Evolutionary conservation across 2,113 vertebrate species (phyloP).

Genomic region (Pleuronectes platessa): DNA sequence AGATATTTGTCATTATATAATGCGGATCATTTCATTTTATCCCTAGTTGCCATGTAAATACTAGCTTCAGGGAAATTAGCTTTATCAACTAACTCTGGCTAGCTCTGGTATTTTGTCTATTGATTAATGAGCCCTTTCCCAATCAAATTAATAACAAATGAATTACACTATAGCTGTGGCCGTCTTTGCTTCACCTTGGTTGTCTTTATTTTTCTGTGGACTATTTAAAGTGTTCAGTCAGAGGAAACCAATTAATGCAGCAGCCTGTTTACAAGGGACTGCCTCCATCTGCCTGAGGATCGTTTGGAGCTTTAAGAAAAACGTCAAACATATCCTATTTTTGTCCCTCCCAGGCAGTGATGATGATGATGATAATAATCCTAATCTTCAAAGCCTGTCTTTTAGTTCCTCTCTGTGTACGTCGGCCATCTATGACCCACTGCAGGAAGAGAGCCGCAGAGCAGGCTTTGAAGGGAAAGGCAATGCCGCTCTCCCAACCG

Average conservation of each 20-base stretch:
- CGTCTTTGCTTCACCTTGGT: background rate
- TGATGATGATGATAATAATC: conserved; percentile 25
- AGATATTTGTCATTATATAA: background rate
- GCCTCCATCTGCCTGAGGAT: conserved; percentile 39
- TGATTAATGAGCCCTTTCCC: background rate
- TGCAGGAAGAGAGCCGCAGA: conserved; percentile 23
- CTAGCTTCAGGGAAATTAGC: background rate
- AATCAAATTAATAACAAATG: background rate
- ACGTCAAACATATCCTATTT: conserved; percentile 6
- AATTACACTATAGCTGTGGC: background rate
- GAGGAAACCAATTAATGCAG: conserved; percentile 24
- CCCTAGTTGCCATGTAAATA: background rate
- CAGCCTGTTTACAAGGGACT: conserved; percentile 35
- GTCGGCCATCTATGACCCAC: conserved; percentile 22
- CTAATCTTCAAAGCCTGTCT: conserved; percentile 48
- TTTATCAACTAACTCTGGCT: background rate
- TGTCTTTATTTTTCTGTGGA: conserved; percentile 5
- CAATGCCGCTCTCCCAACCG: conserved; percentile 11
- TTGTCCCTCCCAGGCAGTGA: conserved; percentile 34
- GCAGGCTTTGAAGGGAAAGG: conserved; percentile 14
- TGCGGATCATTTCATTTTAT: background rate
- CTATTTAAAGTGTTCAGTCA: conserved; percentile 30
- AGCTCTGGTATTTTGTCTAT: background rate
- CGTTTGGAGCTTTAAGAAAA: conserved; percentile 23
- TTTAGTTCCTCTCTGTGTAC: conserved; percentile 16